phyloP scores from a whole-genome alignment of 2,797 vertebrate species.

The Acrossocheilus wenchowensis region DNA sequence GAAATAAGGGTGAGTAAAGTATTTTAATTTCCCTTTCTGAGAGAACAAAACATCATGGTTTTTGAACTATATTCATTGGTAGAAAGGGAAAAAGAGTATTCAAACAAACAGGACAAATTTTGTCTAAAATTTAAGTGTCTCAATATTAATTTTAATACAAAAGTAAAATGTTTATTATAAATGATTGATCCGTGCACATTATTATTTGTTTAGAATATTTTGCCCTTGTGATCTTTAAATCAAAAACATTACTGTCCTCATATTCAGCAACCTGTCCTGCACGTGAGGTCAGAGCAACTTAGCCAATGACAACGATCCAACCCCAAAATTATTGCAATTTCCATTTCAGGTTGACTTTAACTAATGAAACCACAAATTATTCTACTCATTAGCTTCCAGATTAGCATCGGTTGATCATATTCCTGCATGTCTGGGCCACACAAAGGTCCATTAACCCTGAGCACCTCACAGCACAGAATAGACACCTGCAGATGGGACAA shows the following conservation, averaged over 20 bases:
- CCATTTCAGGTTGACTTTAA: neutral
- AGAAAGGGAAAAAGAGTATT: neutral
- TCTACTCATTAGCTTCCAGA: conserved; percentile 18
- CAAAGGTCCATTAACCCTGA: conserved; percentile 30
- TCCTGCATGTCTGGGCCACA: conserved; percentile 5
- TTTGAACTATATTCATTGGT: neutral
- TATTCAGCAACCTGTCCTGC: neutral
- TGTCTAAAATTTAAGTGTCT: neutral
- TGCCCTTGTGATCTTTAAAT: too few relatives aligned
- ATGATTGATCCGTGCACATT: too few relatives aligned
- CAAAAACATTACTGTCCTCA: neutral
- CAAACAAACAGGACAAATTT: neutral
- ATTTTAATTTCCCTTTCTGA: neutral
- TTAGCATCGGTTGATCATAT: conserved; percentile 15
- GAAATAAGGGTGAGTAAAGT: neutral
- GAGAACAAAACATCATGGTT: neutral
- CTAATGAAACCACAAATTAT: neutral
- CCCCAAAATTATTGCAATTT: neutral
- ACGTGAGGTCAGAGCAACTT: neutral
- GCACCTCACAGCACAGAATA: neutral
- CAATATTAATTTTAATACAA: too few relatives aligned
- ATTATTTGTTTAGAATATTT: too few relatives aligned
- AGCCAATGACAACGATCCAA: neutral
- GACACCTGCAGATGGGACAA: conserved; percentile 18
- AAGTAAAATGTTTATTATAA: too few relatives aligned